A percentile compares a stretch with the other conserved stretches of the same genome.
These are phyloP conservation scores for Sussaba pulchella DNA, from an alignment of 2,888 invertebrate genomes.

Conservation along the genomic window DNA sequence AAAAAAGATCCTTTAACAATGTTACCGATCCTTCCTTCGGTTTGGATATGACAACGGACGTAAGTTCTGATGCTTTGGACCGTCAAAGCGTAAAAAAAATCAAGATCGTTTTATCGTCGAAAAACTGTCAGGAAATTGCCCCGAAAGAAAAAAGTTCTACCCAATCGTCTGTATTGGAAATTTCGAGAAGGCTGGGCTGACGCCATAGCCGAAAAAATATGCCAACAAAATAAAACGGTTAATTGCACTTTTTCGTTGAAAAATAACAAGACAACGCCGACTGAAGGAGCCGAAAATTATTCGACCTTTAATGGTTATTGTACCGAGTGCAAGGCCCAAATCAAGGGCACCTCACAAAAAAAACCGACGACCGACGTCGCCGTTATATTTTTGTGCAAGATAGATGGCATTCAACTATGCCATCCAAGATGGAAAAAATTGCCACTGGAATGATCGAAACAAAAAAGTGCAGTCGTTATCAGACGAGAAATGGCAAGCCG, in stretches of 20 bases:
- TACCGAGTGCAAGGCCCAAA: slow-evolving; percentile 56
- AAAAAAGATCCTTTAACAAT: not conserved
- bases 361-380: slow-evolving; percentile 55
- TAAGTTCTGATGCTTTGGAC: slow-evolving; percentile 16
- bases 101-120: slow-evolving; percentile 39
- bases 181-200: slow-evolving; percentile 59
- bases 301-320: slow-evolving; percentile 62
- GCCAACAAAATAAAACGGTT: slow-evolving; percentile 48
- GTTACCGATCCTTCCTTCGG: not conserved
- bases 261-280: slow-evolving; percentile 55
- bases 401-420: slow-evolving; percentile 53
- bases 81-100: slow-evolving; percentile 38
- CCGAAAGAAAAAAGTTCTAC: slow-evolving; percentile 51
- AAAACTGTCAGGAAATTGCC: slow-evolving; percentile 47
- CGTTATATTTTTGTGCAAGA: slow-evolving; percentile 47
- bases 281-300: slow-evolving; percentile 53
- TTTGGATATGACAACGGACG: not conserved
- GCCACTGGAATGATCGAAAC: slow-evolving; percentile 58
- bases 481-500: slow-evolving; percentile 50
- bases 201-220: slow-evolving; percentile 60
- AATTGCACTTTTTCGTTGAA: slow-evolving; percentile 62
- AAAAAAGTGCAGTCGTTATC: slow-evolving; percentile 58
- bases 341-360: slow-evolving; percentile 49
- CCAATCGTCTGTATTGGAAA: slow-evolving; percentile 56
- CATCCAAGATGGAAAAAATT: slow-evolving; percentile 49